Percentiles rank a stretch among this genome's conserved stretches.
These are phyloP conservation scores for Acrobasis repandana DNA, from an alignment of 2,888 invertebrate species.

Conservation along the genomic window DNA sequence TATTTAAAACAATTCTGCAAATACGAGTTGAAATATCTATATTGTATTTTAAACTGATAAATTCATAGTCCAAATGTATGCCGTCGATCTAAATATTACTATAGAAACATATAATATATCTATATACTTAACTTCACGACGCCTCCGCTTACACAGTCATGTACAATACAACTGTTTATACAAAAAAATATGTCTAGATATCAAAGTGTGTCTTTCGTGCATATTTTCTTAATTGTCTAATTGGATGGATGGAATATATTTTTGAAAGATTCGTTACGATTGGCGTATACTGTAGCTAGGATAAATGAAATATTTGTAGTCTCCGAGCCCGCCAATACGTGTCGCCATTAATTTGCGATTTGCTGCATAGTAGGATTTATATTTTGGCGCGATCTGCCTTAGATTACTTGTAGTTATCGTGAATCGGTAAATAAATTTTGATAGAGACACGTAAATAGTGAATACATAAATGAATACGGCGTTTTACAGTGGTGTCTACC, in stretches of 20 bases:
- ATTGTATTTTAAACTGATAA: constrained; percentile 16
- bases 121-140: constrained; percentile 29
- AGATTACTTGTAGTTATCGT: too few relatives aligned
- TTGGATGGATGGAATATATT: constrained; percentile 70
- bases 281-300: constrained; percentile 65
- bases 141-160: constrained; percentile 55
- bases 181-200: constrained; percentile 38
- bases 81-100: constrained; percentile 36
- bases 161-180: constrained; percentile 45
- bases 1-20: too few relatives aligned
- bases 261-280: constrained; percentile 59
- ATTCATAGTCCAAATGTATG: constrained; percentile 38
- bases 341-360: constrained; percentile 38
- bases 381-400: too few relatives aligned
- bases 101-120: constrained; percentile 29
- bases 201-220: constrained; percentile 53
- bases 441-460: too few relatives aligned
- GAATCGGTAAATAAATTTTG: too few relatives aligned
- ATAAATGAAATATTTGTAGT: constrained; percentile 48
- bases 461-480: too few relatives aligned
- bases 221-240: constrained; percentile 57
- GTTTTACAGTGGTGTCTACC: too few relatives aligned
- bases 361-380: not conserved
- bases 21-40: too few relatives aligned
- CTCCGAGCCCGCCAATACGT: constrained; percentile 35